Evolutionary conservation across 2,888 invertebrate genomes (phyloP).

Genomic region (Pharmacophagus antenor): DNA sequence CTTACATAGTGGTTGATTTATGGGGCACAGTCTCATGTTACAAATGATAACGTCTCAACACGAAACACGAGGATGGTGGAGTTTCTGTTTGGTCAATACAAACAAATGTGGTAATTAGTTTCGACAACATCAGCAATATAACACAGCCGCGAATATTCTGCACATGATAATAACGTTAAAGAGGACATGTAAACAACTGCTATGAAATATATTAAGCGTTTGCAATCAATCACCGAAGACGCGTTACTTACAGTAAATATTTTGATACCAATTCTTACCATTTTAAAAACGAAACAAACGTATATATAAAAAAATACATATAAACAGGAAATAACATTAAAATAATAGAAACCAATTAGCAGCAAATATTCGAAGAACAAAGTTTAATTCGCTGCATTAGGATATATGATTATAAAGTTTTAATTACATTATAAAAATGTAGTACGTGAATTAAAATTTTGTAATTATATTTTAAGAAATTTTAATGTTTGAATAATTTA

Average conservation of each 20-base stretch:
- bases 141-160: conserved; percentile 22
- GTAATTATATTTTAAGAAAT: no score
- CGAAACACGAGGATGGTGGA: conserved; percentile 43
- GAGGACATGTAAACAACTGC: background rate
- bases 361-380: background rate
- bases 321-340: background rate
- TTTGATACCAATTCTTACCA: no score
- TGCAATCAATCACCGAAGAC: background rate
- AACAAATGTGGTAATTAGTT: conserved; percentile 49
- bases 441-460: no score
- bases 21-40: conserved; percentile 66
- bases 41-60: conserved; percentile 65
- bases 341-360: background rate
- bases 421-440: no score
- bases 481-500: no score
- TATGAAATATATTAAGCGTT: background rate
- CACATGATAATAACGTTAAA: conserved; percentile 5
- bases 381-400: no score
- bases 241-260: no score
- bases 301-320: background rate
- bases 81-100: conserved; percentile 48
- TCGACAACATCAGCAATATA: conserved; percentile 31
- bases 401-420: no score
- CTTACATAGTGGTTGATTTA: conserved; percentile 67
- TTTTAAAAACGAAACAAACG: no score